Conservation (phyloP, 1,140 invertebrate species). For the Temnothorax longispinosus region DNA sequence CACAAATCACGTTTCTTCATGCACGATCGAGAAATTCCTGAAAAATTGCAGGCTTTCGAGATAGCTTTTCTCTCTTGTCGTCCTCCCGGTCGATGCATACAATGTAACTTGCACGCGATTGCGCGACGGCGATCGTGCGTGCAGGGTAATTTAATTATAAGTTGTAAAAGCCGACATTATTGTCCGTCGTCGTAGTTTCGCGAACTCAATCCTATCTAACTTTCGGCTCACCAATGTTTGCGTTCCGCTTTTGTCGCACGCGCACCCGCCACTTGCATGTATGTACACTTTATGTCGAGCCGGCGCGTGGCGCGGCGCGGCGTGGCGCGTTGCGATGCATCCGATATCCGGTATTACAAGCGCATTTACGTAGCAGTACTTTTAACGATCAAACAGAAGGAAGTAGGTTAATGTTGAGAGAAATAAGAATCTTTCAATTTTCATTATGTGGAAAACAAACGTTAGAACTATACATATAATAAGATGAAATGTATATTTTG, state of each 20-base stretch:
- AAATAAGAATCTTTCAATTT: constrained; percentile 15
- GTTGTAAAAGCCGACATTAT: constrained; percentile 48
- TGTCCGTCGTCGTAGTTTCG: constrained; percentile 34
- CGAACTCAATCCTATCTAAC: constrained; percentile 47
- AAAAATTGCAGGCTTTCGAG: constrained; percentile 24
- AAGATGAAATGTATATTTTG: not conserved
- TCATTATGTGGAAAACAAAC: not conserved
- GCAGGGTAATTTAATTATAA: constrained; percentile 52
- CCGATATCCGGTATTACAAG: constrained; percentile 20
- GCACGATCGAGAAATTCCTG: not conserved
- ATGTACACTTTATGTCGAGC: not conserved
- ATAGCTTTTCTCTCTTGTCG: not conserved
- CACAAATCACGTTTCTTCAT: not conserved
- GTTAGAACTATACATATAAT: not conserved
- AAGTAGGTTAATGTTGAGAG: not conserved
- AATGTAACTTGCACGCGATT: constrained; percentile 32
- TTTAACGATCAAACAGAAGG: not conserved
- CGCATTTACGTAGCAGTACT: constrained; percentile 11
- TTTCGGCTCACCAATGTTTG: constrained; percentile 41
- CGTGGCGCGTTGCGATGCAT: not conserved
- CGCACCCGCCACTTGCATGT: not conserved
- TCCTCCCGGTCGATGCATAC: not conserved
- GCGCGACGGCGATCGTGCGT: constrained; percentile 19
- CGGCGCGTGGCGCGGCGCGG: not conserved
- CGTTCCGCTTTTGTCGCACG: constrained; percentile 44